These are phyloP conservation scores for Castor canadensis DNA, from an alignment of 2,113 vertebrate species.

Conservation along the genomic window DNA sequence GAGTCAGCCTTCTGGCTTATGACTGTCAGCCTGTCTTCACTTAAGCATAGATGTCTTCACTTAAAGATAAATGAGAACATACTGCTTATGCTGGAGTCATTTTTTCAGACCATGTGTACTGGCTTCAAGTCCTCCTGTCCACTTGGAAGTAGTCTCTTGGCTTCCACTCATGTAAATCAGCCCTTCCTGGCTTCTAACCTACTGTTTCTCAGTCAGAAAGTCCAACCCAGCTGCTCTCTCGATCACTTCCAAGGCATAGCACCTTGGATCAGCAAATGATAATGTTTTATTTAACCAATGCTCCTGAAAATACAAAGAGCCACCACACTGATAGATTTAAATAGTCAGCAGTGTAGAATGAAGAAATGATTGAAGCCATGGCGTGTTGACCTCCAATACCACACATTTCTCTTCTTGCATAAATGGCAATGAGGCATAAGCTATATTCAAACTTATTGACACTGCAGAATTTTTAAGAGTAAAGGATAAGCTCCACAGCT, in stretches of 20 bases:
- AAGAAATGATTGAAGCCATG: neutral
- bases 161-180: conserved; percentile 15
- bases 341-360: neutral
- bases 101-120: conserved; percentile 49
- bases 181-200: conserved; percentile 49
- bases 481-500: neutral
- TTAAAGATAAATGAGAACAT: conserved; percentile 41
- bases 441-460: neutral
- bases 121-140: conserved; percentile 46
- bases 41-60: conserved; percentile 56
- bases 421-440: neutral
- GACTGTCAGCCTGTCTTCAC: conserved; percentile 44
- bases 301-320: neutral
- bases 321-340: neutral
- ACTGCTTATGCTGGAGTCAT: conserved; percentile 22
- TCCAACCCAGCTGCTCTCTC: conserved; percentile 42
- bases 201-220: conserved; percentile 38
- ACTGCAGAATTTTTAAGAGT: neutral
- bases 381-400: neutral
- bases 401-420: neutral
- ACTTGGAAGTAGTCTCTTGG: conserved; percentile 45
- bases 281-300: neutral
- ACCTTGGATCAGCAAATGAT: conserved; percentile 20
- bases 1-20: conserved; percentile 49
- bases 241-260: conserved; percentile 18